These are phyloP conservation scores for Phylloscopus trochiloides DNA, from an alignment of 2,113 vertebrate genomes.

Conservation along the genomic window DNA sequence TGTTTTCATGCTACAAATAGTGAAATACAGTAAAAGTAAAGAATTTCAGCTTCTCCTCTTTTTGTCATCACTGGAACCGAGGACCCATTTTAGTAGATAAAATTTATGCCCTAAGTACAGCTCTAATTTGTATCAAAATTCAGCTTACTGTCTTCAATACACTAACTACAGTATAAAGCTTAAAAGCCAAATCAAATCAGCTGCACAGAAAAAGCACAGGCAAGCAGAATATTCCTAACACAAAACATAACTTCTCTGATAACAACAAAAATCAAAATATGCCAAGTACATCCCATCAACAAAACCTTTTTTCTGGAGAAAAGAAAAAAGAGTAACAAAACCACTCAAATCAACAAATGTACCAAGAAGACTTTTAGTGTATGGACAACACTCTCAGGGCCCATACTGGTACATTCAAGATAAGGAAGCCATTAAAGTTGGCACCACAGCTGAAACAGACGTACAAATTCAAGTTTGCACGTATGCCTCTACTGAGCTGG, in stretches of 20 bases:
- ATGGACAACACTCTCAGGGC: background rate
- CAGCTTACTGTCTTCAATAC: background rate
- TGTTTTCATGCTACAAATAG: background rate
- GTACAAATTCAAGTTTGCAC: background rate
- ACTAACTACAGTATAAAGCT: background rate
- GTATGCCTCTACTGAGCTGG: background rate
- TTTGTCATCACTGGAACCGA: background rate
- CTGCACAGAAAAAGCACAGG: background rate
- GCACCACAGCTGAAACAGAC: background rate
- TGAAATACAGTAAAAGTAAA: background rate
- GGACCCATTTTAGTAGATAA: background rate
- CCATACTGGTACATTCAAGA: rapidly evolving
- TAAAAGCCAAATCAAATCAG: background rate
- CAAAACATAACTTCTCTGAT: background rate
- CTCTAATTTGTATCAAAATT: background rate
- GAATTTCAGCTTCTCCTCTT: background rate
- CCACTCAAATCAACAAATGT: background rate
- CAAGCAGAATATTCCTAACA: background rate
- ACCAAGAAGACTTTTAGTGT: background rate
- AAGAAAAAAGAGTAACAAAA: background rate
- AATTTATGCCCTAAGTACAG: background rate
- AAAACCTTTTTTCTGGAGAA: background rate
- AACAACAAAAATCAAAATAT: background rate
- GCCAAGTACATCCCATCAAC: background rate
- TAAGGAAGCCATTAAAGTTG: background rate